Evolutionary conservation across 2,888 invertebrate species (phyloP), one percentile per base, ranked within the genome.

Genomic region (Ctenicera cuprea): DNA sequence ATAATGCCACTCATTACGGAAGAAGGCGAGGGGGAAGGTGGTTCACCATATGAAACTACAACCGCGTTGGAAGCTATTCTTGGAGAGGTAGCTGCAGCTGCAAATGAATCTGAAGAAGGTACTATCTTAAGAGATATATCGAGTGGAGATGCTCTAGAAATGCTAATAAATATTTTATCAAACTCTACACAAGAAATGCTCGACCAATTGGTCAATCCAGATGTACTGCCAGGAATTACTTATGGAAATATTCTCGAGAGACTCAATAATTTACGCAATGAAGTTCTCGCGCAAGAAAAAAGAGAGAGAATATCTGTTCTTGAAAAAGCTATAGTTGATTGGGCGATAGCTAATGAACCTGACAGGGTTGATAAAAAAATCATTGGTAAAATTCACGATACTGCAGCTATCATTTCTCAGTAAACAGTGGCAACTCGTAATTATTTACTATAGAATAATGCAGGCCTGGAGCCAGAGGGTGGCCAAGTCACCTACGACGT

Each of bases 311-410:
- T 61, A 33, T 38, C 14, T 14, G 8, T 38, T 38, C 64, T 85
- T 50, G 83, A 83, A 71, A 66, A 82, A 18, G 75, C 80, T 14
- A 77, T 85, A 77, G 75, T 80, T 5, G 79, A 82, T 7, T 85
- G 85, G 85, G 83, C 82, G 0, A 73, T 72, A 45, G 74, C 72
- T 33, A 82, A 81, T 63, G 80, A 82, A 9, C 83, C 83, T 1
- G 81, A 83, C 1, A 73, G 80, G 20, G 80, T 84, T 0, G 78
- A 83, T 67, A 78, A 81, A 9, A 71, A 76, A 16, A 63, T 83
- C 5, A 61, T 80, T n/a, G 75, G 79, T 9, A 82, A 82, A 71
- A 84, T 85, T 18, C 81, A 81, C 18, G 78, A 81, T 67, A 79
- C 80, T n/a, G 80, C 84, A 0, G 73, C 71, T 8, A 48, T 82